Conservation (phyloP, 2,888 invertebrate genomes). For the Macaria notata region DNA sequence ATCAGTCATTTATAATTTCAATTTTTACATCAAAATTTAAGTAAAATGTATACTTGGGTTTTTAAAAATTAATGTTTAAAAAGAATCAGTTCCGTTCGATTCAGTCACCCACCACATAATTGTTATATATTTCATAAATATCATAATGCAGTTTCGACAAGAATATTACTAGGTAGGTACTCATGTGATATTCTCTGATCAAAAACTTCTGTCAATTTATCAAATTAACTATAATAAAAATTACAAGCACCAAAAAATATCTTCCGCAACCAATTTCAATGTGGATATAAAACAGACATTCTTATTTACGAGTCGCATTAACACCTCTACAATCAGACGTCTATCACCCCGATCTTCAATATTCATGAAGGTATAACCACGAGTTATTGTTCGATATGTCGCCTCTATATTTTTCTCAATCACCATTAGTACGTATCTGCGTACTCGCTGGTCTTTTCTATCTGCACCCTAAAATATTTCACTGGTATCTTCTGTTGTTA, state of each 20-base stretch:
- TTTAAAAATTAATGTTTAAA: too few relatives aligned
- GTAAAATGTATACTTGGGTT: too few relatives aligned
- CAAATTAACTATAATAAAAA: conserved; percentile 2
- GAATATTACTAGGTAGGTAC: too few relatives aligned
- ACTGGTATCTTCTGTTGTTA: conserved; percentile 37
- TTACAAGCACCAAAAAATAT: conserved; percentile 8
- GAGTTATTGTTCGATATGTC: conserved; percentile 68
- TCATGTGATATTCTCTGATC: too few relatives aligned
- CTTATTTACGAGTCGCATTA: conserved; percentile 59
- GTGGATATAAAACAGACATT: conserved; percentile 45
- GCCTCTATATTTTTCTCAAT: conserved; percentile 80
- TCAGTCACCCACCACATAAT: too few relatives aligned
- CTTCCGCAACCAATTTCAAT: conserved; percentile 26
- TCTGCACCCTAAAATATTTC: conserved; percentile 59
- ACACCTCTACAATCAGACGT: conserved; percentile 66
- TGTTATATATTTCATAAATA: too few relatives aligned
- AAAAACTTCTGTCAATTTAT: too few relatives aligned
- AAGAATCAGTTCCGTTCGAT: too few relatives aligned
- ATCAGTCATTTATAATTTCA: too few relatives aligned
- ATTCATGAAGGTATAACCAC: conserved; percentile 80
- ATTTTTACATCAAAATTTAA: too few relatives aligned
- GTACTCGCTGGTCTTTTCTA: conserved; percentile 64
- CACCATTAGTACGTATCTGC: conserved; percentile 80
- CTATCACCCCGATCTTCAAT: conserved; percentile 75
- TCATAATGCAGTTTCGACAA: too few relatives aligned